phyloP scores from a whole-genome alignment of 2,888 invertebrate species.

The Luperina testacea region DNA sequence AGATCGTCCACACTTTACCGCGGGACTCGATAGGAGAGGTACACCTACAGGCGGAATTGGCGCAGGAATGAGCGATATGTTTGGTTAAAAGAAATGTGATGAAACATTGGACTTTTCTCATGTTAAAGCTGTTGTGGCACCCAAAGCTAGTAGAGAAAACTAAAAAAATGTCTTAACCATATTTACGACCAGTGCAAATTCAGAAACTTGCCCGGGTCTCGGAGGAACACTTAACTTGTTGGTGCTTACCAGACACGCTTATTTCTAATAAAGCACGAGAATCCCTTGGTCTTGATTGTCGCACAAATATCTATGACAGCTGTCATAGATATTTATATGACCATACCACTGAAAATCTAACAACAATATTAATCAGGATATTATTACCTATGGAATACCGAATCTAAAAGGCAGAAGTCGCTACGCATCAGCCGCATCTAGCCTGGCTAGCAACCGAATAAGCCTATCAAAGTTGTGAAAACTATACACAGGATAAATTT shows the following conservation, averaged over 20 bases:
- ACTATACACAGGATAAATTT: background rate
- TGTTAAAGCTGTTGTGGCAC: background rate
- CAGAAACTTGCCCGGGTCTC: background rate
- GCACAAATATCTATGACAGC: background rate
- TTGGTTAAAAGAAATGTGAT: background rate
- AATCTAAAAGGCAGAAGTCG: background rate
- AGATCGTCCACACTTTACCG: constrained; percentile 90
- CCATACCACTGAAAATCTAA: background rate
- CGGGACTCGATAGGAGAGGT: constrained; percentile 88
- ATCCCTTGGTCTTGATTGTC: background rate
- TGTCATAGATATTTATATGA: background rate
- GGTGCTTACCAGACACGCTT: background rate
- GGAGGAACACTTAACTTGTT: background rate
- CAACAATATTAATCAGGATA: background rate
- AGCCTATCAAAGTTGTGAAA: background rate
- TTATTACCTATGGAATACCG: background rate
- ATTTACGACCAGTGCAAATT: background rate
- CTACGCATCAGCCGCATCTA: background rate
- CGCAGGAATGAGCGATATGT: constrained; percentile 1
- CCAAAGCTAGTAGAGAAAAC: background rate
- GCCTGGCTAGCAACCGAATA: background rate
- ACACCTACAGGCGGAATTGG: constrained; percentile 69
- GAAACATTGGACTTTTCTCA: background rate
- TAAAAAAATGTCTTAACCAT: too few relatives aligned
- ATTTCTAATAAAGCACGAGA: background rate